Conservation (phyloP, 2,888 invertebrate genomes). For the Ectobius pallidus region DNA sequence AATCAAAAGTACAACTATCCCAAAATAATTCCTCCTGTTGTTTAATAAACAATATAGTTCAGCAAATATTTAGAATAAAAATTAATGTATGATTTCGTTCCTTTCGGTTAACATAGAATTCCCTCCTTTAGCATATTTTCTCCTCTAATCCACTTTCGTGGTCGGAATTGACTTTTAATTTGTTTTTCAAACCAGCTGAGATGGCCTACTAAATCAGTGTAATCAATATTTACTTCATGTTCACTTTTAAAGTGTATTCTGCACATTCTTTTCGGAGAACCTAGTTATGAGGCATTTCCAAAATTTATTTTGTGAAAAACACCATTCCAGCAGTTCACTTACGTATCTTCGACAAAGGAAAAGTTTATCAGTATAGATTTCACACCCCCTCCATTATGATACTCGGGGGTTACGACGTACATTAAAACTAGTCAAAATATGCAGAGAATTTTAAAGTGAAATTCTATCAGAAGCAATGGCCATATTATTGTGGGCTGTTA, state of each 20-base stretch:
- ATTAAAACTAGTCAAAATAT: background rate
- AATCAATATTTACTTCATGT: slow-evolving; percentile 13
- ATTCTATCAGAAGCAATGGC: background rate
- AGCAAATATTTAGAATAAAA: no score
- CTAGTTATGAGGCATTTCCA: background rate
- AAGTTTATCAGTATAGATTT: background rate
- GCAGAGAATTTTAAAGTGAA: no score
- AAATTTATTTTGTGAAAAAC: background rate
- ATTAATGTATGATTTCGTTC: no score
- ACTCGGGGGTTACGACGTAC: background rate
- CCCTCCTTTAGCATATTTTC: no score
- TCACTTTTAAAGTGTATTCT: background rate
- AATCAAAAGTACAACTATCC: background rate
- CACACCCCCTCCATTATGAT: background rate
- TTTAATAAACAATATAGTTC: no score
- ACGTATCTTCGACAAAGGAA: background rate
- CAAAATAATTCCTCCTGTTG: no score
- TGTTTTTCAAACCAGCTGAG: slow-evolving; percentile 26
- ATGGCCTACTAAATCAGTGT: slow-evolving; percentile 19
- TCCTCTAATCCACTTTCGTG: background rate
- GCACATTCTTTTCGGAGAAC: background rate
- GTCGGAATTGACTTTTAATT: slow-evolving; percentile 5
- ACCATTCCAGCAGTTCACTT: background rate
- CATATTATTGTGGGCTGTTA: slow-evolving; percentile 34
- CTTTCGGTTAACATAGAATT: no score